These are phyloP conservation scores for Odocoileus virginianus DNA, from an alignment of 2,113 vertebrate species.

Conservation along the genomic window DNA sequence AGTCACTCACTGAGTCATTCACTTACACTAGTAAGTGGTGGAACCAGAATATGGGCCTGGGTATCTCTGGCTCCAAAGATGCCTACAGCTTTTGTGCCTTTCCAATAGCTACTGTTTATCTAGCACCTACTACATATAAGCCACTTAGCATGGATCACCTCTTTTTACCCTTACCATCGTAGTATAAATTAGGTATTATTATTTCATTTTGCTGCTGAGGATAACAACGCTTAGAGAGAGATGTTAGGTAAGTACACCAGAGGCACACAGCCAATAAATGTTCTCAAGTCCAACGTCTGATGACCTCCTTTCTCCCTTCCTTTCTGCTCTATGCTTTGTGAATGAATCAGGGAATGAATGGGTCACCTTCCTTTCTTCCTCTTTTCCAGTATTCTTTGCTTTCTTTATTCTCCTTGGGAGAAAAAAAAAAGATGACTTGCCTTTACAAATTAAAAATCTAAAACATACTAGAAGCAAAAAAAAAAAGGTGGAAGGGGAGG, in stretches of 20 bases:
- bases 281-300: constrained; percentile 56
- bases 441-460: constrained; percentile 28
- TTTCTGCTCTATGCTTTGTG: constrained; percentile 53
- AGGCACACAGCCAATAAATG: constrained; percentile 63
- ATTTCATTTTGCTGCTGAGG: constrained; percentile 56
- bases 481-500: neutral
- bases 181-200: constrained; percentile 44
- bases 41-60: neutral
- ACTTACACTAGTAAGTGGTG: neutral
- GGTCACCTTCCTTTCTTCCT: constrained; percentile 49
- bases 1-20: neutral
- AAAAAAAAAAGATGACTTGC: neutral
- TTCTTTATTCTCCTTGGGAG: neutral
- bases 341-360: constrained; percentile 62
- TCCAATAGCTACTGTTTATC: neutral
- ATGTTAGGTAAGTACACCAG: constrained; percentile 28
- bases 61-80: neutral
- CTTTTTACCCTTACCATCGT: neutral
- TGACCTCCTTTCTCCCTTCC: constrained; percentile 7
- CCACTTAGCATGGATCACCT: neutral
- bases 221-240: constrained; percentile 50
- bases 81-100: neutral
- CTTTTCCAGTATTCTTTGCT: neutral
- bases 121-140: neutral
- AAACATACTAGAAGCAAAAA: neutral